A percentile compares a stretch with the other conserved stretches of the same genome.
phyloP scores from a whole-genome alignment of 2,113 vertebrate species.

The Sinocyclocheilus anshuiensis region DNA sequence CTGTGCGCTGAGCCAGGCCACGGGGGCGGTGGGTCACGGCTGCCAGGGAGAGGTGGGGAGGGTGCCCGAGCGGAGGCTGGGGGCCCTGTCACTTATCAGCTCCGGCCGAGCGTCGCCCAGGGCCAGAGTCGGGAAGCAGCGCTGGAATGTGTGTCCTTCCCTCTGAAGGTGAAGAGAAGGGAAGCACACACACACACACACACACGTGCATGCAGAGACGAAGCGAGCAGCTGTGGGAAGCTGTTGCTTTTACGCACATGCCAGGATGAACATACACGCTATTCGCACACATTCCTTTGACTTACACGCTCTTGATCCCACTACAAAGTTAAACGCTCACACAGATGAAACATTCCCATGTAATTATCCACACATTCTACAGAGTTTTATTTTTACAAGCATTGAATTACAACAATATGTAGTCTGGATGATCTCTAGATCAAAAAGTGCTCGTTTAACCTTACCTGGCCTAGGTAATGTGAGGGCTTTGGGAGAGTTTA shows the following conservation, averaged over 20 bases:
- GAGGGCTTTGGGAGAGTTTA: background rate
- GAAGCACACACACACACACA: conserved; percentile 43
- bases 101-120: conserved; percentile 79
- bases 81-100: conserved; percentile 83
- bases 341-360: too few relatives aligned
- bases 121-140: conserved; percentile 77
- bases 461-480: conserved; percentile 38
- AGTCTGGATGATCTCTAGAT: background rate
- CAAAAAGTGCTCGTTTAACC: background rate
- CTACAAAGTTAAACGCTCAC: too few relatives aligned
- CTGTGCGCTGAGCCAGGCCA: conserved; percentile 71
- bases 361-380: too few relatives aligned
- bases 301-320: too few relatives aligned
- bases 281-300: conserved; percentile 43
- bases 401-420: background rate
- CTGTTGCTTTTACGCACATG: conserved; percentile 50
- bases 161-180: conserved; percentile 80
- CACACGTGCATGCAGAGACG: conserved; percentile 37
- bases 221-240: conserved; percentile 58
- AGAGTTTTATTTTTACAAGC: too few relatives aligned
- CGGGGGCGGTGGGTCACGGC: conserved; percentile 66
- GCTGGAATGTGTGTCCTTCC: conserved; percentile 80
- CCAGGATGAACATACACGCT: conserved; percentile 42
- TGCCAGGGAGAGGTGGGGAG: conserved; percentile 45
- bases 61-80: conserved; percentile 64